A percentile compares a stretch with the other conserved stretches of the same genome.
These are phyloP conservation scores for Leistus spinibarbis DNA, from an alignment of 2,888 invertebrate species.

Conservation along the genomic window DNA sequence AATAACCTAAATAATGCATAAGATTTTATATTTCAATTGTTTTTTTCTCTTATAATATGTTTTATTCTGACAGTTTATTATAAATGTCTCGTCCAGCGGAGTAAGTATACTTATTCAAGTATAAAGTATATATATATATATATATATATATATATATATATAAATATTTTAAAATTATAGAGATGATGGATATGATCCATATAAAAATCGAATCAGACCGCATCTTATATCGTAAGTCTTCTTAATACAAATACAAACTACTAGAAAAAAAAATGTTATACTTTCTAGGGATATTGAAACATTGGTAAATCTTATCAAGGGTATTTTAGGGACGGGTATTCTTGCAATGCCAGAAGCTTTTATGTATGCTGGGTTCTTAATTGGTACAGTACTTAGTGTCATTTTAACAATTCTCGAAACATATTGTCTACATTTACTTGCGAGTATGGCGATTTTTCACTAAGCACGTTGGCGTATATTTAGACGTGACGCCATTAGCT, in stretches of 20 bases:
- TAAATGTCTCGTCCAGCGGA: too few relatives aligned
- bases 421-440: conserved; percentile 20
- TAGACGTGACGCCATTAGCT: too few relatives aligned
- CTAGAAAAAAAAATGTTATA: not conserved
- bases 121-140: too few relatives aligned
- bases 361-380: conserved; percentile 31
- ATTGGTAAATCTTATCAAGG: conserved; percentile 35
- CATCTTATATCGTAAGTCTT: not conserved
- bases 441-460: not conserved
- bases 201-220: conserved; percentile 3
- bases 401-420: conserved; percentile 7
- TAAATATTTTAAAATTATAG: not conserved
- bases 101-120: too few relatives aligned
- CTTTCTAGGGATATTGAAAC: conserved; percentile 20
- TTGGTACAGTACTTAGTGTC: conserved; percentile 15
- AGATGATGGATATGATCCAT: conserved; percentile 17
- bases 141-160: not conserved
- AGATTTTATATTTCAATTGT: too few relatives aligned
- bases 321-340: conserved; percentile 40
- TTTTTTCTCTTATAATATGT: too few relatives aligned
- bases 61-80: too few relatives aligned
- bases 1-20: too few relatives aligned
- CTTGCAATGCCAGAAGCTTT: conserved; percentile 40
- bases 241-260: not conserved
- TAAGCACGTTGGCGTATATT: not conserved